Evolutionary conservation across 2,888 invertebrate genomes (phyloP).

Genomic region (Amiota mariae): DNA sequence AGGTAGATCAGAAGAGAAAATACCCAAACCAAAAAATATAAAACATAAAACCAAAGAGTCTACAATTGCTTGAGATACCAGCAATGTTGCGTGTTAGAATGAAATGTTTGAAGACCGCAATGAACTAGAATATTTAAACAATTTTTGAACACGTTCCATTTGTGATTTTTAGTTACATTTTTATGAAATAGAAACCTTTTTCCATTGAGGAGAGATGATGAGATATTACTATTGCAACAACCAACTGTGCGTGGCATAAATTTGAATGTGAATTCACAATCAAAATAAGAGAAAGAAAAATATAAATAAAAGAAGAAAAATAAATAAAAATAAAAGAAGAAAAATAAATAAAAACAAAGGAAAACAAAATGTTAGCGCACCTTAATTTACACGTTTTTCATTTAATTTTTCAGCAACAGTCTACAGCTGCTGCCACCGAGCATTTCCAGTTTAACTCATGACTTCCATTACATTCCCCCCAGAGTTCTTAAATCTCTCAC

Average conservation of each 20-base stretch:
- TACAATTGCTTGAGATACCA: neutral
- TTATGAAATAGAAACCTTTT: neutral
- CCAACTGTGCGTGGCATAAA: conserved; percentile 2
- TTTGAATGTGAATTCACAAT: conserved; percentile 10
- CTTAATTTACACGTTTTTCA: conserved; percentile 54
- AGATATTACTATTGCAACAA: neutral
- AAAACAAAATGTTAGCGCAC: conserved; percentile 33
- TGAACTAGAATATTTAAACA: conserved; percentile 15
- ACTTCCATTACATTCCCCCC: too few species aligned
- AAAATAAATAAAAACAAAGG: too few species aligned
- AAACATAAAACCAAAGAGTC: neutral
- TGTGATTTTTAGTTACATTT: neutral
- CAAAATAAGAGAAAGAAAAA: too few species aligned
- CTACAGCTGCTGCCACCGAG: conserved; percentile 32
- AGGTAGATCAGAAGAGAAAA: too few species aligned
- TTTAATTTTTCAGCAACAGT: conserved; percentile 43
- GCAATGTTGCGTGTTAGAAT: neutral
- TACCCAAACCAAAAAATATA: neutral
- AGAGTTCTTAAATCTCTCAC: too few species aligned
- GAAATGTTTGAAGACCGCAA: neutral
- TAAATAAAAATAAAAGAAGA: neutral
- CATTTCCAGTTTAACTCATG: too few species aligned
- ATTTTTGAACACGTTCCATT: conserved; percentile 2
- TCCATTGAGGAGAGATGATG: neutral
- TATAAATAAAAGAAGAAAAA: too few species aligned